Base-by-base conservation (phyloP, 2,888 invertebrate genomes). In the Carcina quercana region DNA sequence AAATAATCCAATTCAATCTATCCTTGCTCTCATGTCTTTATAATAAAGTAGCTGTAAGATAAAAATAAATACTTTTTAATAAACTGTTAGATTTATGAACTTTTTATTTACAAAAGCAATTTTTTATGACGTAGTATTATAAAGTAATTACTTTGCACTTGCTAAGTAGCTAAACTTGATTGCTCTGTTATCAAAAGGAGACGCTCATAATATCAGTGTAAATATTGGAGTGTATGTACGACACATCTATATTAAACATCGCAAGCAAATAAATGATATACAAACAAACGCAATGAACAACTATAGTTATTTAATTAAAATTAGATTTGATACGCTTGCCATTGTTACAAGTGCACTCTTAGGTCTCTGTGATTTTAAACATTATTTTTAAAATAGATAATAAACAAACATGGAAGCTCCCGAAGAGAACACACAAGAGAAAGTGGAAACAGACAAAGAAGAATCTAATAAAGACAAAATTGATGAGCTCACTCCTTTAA, bases 401-500 rank as follows among this genome's bases (percentile, higher is more conserved):
- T n/a, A n/a, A n/a, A n/a, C n/a, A n/a, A n/a, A n/a, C n/a, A n/a
- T n/a, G n/a, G n/a, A n/a, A n/a, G n/a, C n/a, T n/a, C n/a, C n/a
- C n/a, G n/a, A n/a, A n/a, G n/a, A n/a, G n/a, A n/a, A n/a, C n/a
- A n/a, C n/a, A n/a, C n/a, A 11, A 24, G 12, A 24, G 11, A 24
- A 47, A 34, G 44, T 42, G 26, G 39, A 49, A 34, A 31, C 33
- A 29, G 40, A 42, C 11, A 40, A 31, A 14, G 56, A 56, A 32
- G 44, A 53, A 35, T 40, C 48, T 35, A 49, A 41, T 13, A 59
- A 53, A 45, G 55, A 61, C 25, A 50, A 54, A 25, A 34, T 30
- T 10, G 47, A 53, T 20, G 74, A 75, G 53, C 41, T 40, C 15
- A 49, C 62, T 19, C 73, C 74, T 2, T 50, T 82, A 2, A 69